A percentile compares a stretch with the other conserved stretches of the same genome.
These are phyloP conservation scores for Pristionchus pacificus DNA, from an alignment of 1,140 invertebrate species.

Conservation along the genomic window DNA sequence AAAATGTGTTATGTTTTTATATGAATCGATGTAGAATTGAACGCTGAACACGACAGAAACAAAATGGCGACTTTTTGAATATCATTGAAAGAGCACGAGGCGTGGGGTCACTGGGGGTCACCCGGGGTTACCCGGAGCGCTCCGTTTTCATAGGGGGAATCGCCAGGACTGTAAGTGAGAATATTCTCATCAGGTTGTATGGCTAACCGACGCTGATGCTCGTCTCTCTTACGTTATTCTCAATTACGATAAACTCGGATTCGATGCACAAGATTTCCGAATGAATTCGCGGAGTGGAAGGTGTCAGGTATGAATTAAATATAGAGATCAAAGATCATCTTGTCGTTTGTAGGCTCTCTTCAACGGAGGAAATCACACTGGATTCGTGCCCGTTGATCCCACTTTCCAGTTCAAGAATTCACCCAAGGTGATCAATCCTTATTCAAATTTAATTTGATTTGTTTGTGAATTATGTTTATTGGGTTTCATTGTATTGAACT, in stretches of 20 bases:
- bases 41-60: too few relatives aligned
- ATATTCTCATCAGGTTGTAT: conserved; percentile 43
- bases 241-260: conserved; percentile 56
- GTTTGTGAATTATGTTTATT: background rate
- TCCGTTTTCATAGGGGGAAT: too few relatives aligned
- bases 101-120: too few relatives aligned
- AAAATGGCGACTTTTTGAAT: too few relatives aligned
- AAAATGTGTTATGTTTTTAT: too few relatives aligned
- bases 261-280: conserved; percentile 56
- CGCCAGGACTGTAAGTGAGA: too few relatives aligned
- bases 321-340: background rate
- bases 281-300: conserved; percentile 50
- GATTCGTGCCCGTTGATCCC: conserved; percentile 53
- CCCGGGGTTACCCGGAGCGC: too few relatives aligned
- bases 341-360: conserved; percentile 45
- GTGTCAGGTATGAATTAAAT: conserved; percentile 41
- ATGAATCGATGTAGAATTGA: too few relatives aligned
- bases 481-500: too few relatives aligned
- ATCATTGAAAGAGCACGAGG: background rate
- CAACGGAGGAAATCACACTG: conserved; percentile 57
- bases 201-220: conserved; percentile 49
- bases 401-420: conserved; percentile 56
- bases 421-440: conserved; percentile 40
- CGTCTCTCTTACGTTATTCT: conserved; percentile 52
- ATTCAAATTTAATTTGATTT: background rate